A percentile compares a stretch with the other conserved stretches of the same genome.
Conservation (phyloP, 1,140 invertebrate species). For the Drosophila athabasca region DNA sequence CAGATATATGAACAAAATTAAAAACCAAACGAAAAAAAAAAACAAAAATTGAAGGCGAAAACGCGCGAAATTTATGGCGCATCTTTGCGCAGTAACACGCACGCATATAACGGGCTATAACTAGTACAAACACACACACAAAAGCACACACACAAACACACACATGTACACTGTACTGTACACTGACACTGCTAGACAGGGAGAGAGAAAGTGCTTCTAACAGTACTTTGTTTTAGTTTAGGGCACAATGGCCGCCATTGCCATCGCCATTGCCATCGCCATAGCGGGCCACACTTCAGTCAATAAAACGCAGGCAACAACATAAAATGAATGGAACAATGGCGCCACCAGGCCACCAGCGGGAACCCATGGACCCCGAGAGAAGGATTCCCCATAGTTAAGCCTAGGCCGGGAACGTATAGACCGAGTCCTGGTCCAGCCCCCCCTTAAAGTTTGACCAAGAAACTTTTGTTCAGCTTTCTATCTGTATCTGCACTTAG, state of each 20-base stretch:
- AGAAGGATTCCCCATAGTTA: constrained; percentile 14
- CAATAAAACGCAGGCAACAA: constrained; percentile 80
- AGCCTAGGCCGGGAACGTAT: constrained; percentile 37
- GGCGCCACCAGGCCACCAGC: constrained; percentile 46
- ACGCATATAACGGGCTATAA: constrained; percentile 78
- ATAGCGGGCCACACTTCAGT: constrained; percentile 63
- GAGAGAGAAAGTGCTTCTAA: constrained; percentile 64
- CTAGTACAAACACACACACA: constrained; percentile 44
- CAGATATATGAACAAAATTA: neutral
- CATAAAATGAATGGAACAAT: constrained; percentile 77
- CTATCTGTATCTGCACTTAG: constrained; percentile 63
- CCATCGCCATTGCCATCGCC: constrained; percentile 25
- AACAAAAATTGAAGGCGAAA: constrained; percentile 75
- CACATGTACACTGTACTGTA: constrained; percentile 4
- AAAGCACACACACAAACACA: constrained; percentile 22
- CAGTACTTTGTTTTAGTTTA: constrained; percentile 80
- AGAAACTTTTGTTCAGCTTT: constrained; percentile 59
- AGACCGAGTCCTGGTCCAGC: constrained; percentile 8
- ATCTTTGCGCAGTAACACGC: constrained; percentile 80
- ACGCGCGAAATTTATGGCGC: constrained; percentile 78
- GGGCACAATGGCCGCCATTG: constrained; percentile 75
- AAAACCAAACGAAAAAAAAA: constrained; percentile 35
- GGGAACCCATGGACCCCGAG: neutral
- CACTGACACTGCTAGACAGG: constrained; percentile 26
- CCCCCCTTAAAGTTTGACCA: constrained; percentile 60